Evolutionary conservation across 2,888 invertebrate species (phyloP), one percentile per base, ranked within the genome.

Genomic region (Idaea straminata): DNA sequence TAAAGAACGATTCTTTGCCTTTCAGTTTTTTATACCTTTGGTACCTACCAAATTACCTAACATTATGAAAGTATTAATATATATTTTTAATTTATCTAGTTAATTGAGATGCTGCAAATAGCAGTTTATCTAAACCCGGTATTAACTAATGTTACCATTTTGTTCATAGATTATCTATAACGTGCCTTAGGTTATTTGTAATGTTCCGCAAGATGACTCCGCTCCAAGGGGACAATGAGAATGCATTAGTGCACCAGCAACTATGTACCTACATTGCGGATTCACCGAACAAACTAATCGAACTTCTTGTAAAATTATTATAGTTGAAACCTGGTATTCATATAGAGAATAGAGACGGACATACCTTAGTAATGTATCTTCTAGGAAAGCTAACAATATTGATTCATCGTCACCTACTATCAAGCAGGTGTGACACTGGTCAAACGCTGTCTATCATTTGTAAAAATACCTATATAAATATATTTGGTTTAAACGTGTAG

Each of bases 401-500:
- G 3, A 25, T 25, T 25, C 25, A 25, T 25, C 25, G 25, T 25
- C 25, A 25, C 25, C 25, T 25, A 25, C 25, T 2, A 25, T 25
- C 25, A 25, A 25, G 25, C 25, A 25, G 25, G 25, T 3, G 25
- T 25, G 25, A 25, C 25, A 25, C 2, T 25, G 25, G 25, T 25
- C 25, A 25, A 25, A 25, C 25, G 3, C 25, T 25, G 25, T 3
- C 25, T 25, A 25, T 25, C 25, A 25, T 25, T 25, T 25, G 25
- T 57, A 57, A 58, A 58, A 58, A 59, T 59, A 16, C 34, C 25
- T 59, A 59, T 34, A 16, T 63, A 69, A 66, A 69, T 62, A 69
- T 62, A 65, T 64, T 62, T 59, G 59, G 15, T 68, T 69, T 71
- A 72, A 75, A 75, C 69, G 70, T 74, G 74, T 73, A 72, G 77